phyloP scores from a whole-genome alignment of 1,140 invertebrate genomes.

The Lamellibrachia luymesi region DNA sequence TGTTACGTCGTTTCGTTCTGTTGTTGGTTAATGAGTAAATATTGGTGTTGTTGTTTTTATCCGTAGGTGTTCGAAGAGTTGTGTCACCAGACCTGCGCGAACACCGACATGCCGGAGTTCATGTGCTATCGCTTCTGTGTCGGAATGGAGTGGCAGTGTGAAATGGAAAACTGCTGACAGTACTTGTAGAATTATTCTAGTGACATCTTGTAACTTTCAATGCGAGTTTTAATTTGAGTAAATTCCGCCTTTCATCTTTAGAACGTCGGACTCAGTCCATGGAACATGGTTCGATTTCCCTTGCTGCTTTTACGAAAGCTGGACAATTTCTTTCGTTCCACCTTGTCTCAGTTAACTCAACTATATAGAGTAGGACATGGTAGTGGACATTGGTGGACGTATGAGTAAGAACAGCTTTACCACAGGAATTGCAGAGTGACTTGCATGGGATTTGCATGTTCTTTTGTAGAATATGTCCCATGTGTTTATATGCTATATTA shows the following conservation, averaged over 20 bases:
- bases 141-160: background rate
- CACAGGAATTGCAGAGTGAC: too few relatives aligned
- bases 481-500: too few relatives aligned
- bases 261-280: background rate
- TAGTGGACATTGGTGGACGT: too few relatives aligned
- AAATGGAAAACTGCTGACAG: background rate
- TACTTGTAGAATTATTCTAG: background rate
- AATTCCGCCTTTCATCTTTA: background rate
- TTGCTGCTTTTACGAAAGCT: background rate
- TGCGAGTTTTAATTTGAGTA: background rate
- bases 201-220: background rate
- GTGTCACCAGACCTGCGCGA: background rate
- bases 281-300: too few relatives aligned
- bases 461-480: too few relatives aligned
- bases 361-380: too few relatives aligned
- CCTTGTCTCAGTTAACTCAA: too few relatives aligned
- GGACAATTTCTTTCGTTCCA: background rate
- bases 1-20: too few relatives aligned
- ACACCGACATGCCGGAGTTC: background rate
- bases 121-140: background rate
- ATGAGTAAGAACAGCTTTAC: too few relatives aligned
- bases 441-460: too few relatives aligned
- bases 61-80: background rate
- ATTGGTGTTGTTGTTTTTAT: background rate
- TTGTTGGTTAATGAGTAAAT: background rate